Conservation (phyloP, 2,797 vertebrate species). For the Aselliscus stoliczkanus region DNA sequence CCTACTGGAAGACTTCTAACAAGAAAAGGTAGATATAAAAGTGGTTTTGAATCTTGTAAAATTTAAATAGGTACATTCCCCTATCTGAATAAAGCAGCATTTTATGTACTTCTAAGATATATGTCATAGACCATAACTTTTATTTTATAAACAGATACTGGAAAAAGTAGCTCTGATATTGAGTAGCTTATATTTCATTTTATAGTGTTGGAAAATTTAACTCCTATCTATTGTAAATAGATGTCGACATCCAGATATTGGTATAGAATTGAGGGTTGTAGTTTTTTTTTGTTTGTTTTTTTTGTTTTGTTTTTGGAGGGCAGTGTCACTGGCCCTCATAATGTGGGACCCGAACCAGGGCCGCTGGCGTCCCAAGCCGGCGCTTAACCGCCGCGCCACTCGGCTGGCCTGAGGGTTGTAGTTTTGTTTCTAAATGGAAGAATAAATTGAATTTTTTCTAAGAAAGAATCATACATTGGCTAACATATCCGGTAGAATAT, state of each 20-base stretch:
- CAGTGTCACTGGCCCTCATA: too few relatives aligned
- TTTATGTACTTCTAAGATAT: background rate
- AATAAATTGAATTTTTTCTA: too few relatives aligned
- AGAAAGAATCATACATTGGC: too few relatives aligned
- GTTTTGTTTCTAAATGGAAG: constrained; percentile 6
- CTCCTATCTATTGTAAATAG: background rate
- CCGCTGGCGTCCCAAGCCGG: too few relatives aligned
- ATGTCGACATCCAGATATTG: background rate
- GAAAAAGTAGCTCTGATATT: background rate
- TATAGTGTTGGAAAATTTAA: background rate
- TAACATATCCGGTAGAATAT: too few relatives aligned
- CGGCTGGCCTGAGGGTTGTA: background rate
- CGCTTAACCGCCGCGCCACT: too few relatives aligned
- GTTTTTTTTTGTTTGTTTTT: too few relatives aligned
- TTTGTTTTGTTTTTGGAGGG: too few relatives aligned
- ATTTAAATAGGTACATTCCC: background rate
- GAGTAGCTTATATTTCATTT: background rate
- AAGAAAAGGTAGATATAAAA: background rate
- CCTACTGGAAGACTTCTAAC: background rate
- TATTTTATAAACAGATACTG: background rate
- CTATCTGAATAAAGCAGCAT: background rate
- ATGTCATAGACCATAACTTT: background rate
- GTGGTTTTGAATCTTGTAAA: background rate
- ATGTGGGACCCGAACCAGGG: too few relatives aligned
- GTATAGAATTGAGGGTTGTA: background rate